Evolutionary conservation across 1,140 invertebrate genomes (phyloP).

Genomic region (Hetaerina americana): DNA sequence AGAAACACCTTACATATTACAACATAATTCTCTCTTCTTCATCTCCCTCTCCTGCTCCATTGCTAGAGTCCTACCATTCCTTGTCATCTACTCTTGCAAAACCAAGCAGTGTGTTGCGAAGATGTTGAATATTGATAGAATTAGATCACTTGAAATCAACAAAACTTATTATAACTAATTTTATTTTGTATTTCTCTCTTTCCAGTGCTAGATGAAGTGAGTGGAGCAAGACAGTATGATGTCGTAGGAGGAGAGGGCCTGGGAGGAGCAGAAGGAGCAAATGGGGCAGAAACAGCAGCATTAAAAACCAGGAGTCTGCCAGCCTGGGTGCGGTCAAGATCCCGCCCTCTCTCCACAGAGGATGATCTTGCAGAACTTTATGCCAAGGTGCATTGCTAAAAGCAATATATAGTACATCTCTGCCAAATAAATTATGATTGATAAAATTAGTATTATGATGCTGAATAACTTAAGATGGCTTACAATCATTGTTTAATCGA

Average conservation of each 20-base stretch:
- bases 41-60: too few relatives aligned
- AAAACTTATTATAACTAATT: constrained; percentile 6
- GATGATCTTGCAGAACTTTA: constrained; percentile 55
- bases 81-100: too few relatives aligned
- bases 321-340: constrained; percentile 46
- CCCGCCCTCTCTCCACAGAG: constrained; percentile 47
- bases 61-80: too few relatives aligned
- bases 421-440: too few relatives aligned
- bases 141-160: constrained; percentile 3
- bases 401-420: too few relatives aligned
- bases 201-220: constrained; percentile 44
- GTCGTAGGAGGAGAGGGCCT: constrained; percentile 18
- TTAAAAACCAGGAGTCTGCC: constrained; percentile 53
- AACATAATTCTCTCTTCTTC: too few relatives aligned
- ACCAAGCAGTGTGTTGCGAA: too few relatives aligned
- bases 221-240: constrained; percentile 26
- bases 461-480: too few relatives aligned
- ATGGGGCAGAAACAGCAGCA: constrained; percentile 23
- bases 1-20: too few relatives aligned
- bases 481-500: too few relatives aligned
- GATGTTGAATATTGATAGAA: constrained; percentile 1
- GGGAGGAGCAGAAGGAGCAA: not conserved
- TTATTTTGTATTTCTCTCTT: constrained; percentile 10
- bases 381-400: constrained; percentile 41
- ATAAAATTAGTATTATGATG: too few relatives aligned